Percentiles rank a stretch among this genome's conserved stretches.
phyloP scores from a whole-genome alignment of 1,140 invertebrate species.

The Drosophila bipectinata region DNA sequence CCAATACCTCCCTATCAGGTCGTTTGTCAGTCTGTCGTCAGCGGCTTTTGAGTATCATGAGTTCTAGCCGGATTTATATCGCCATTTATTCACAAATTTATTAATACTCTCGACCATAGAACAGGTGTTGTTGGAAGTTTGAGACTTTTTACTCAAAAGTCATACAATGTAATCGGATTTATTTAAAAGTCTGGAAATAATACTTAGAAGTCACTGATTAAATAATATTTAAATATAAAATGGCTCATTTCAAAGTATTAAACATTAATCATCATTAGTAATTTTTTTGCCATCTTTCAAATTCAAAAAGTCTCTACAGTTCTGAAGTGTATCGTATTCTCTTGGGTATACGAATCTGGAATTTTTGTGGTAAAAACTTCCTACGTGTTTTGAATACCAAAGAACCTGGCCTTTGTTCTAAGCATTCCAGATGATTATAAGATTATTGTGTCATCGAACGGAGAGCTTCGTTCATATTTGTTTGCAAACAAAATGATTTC shows the following conservation, averaged over 20 bases:
- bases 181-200: neutral
- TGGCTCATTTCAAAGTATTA: neutral
- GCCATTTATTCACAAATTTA: constrained; percentile 27
- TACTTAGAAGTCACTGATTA: neutral
- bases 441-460: constrained; percentile 37
- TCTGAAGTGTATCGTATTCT: constrained; percentile 6
- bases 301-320: neutral
- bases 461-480: constrained; percentile 15
- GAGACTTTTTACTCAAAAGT: neutral
- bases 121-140: neutral
- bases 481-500: constrained; percentile 33
- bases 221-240: neutral
- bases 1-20: neutral
- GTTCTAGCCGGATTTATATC: constrained; percentile 59
- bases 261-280: neutral
- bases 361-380: constrained; percentile 32
- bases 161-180: neutral
- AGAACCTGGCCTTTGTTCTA: constrained; percentile 30
- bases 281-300: neutral
- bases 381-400: constrained; percentile 40
- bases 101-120: constrained; percentile 7
- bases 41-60: constrained; percentile 52
- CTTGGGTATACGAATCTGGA: constrained; percentile 17
- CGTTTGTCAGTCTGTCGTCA: constrained; percentile 30
- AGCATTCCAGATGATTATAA: constrained; percentile 30